A percentile compares a stretch with the other conserved stretches of the same genome.
phyloP scores from a whole-genome alignment of 2,797 vertebrate genomes.

The Danio tinwini region DNA sequence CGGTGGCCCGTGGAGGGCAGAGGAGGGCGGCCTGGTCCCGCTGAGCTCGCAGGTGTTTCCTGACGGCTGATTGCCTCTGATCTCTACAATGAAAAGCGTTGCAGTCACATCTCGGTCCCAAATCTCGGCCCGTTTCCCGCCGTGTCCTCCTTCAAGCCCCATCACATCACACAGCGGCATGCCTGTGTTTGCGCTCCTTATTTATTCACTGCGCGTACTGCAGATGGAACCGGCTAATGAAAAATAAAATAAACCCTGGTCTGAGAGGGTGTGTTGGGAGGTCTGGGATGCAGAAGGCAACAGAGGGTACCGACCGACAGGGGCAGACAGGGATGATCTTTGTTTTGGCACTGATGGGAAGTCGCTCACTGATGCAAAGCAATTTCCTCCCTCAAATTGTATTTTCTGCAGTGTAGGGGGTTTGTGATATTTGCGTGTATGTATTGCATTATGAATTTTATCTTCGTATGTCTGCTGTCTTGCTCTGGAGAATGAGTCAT shows the following conservation, averaged over 20 bases:
- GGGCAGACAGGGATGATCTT: constrained; percentile 41
- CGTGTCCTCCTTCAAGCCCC: neutral
- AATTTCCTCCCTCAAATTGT: constrained; percentile 48
- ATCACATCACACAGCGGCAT: constrained; percentile 33
- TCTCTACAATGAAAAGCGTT: constrained; percentile 13
- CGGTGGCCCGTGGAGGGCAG: neutral
- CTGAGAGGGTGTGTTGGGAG: constrained; percentile 12
- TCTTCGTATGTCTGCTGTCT: constrained; percentile 12
- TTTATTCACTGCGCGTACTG: constrained; percentile 23
- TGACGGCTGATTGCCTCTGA: constrained; percentile 25
- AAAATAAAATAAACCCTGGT: constrained; percentile 33
- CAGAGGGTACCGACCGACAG: neutral
- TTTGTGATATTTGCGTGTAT: constrained; percentile 16
- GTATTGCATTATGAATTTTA: constrained; percentile 34
- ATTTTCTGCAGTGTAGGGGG: constrained; percentile 36
- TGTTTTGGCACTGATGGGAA: constrained; percentile 38
- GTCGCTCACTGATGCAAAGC: constrained; percentile 42
- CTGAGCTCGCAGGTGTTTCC: constrained; percentile 38
- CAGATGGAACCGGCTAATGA: constrained; percentile 36
- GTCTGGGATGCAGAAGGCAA: neutral
- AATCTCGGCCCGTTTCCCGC: neutral
- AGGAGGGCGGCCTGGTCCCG: neutral
- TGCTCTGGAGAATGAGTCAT: constrained; percentile 16
- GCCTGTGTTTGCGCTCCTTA: neutral
- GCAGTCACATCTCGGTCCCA: neutral